Evolutionary conservation across 2,888 invertebrate species (phyloP).

Genomic region (Chymomyza fuscimana): DNA sequence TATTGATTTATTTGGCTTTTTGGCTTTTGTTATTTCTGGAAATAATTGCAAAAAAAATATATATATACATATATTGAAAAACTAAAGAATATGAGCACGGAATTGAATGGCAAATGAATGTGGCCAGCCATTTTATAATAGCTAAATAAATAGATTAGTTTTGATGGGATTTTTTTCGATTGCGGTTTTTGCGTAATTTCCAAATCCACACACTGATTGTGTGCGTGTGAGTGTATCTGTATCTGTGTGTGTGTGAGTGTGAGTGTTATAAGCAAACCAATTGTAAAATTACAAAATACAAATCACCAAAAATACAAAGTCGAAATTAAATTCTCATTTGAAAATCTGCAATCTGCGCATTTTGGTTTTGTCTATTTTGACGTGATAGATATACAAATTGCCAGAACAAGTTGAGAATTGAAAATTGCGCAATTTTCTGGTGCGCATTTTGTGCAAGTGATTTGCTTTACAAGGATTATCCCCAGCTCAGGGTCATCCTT

Average conservation of each 20-base stretch:
- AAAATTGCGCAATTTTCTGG: constrained; percentile 2
- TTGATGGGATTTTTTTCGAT: constrained; percentile 38
- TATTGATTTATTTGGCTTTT: constrained; percentile 2
- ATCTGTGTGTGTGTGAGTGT: constrained; percentile 27
- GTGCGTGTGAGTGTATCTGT: constrained; percentile 14
- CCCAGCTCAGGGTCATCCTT: constrained; percentile 19
- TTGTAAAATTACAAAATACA: constrained; percentile 52
- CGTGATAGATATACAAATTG: background rate
- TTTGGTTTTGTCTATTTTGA: constrained; percentile 1
- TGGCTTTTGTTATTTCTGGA: background rate
- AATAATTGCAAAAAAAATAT: constrained; percentile 4
- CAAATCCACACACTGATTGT: constrained; percentile 44
- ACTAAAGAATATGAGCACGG: background rate
- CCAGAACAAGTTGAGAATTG: background rate
- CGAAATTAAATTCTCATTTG: constrained; percentile 16
- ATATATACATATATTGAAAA: constrained; percentile 15
- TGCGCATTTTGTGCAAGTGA: background rate
- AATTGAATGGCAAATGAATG: constrained; percentile 42
- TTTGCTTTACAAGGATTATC: constrained; percentile 22
- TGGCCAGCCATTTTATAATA: constrained; percentile 32
- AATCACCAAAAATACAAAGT: background rate
- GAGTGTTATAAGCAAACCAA: constrained; percentile 21
- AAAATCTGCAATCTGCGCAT: constrained; percentile 21
- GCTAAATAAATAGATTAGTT: constrained; percentile 71
- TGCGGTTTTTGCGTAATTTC: constrained; percentile 43